Conservation (phyloP, 1,140 invertebrate genomes). For the Nasonia giraulti region DNA sequence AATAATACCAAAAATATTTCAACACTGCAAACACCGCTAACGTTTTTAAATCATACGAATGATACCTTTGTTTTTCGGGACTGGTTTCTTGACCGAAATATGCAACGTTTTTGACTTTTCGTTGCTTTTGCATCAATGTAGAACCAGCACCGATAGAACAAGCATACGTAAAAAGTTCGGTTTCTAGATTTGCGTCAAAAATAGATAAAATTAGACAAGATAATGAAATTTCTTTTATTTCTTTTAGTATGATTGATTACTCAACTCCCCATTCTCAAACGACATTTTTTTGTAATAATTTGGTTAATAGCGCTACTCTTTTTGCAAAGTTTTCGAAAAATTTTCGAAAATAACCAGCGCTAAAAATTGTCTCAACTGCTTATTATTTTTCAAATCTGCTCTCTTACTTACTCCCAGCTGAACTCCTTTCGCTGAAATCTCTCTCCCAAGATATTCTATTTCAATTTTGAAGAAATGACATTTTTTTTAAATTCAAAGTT, state of each 20-base stretch:
- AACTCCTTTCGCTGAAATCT: conserved; percentile 58
- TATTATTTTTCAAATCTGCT: conserved; percentile 36
- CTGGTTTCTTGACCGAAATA: conserved; percentile 63
- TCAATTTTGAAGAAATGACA: conserved; percentile 34
- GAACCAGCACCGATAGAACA: conserved; percentile 57
- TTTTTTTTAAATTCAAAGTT: neutral
- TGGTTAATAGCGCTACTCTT: conserved; percentile 57
- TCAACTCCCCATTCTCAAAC: conserved; percentile 23
- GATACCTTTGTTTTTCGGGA: conserved; percentile 51
- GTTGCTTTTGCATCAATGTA: conserved; percentile 58
- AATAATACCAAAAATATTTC: conserved; percentile 61
- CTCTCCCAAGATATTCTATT: conserved; percentile 57
- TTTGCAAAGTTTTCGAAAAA: conserved; percentile 60
- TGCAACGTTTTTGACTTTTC: conserved; percentile 29
- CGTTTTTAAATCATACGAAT: conserved; percentile 65
- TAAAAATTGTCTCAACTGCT: conserved; percentile 61
- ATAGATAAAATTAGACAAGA: conserved; percentile 40
- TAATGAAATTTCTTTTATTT: conserved; percentile 38
- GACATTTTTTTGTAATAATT: conserved; percentile 55
- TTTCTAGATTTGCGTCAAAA: conserved; percentile 51
- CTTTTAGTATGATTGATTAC: conserved; percentile 11
- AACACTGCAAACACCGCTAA: conserved; percentile 62
- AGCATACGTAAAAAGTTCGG: conserved; percentile 59
- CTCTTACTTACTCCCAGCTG: conserved; percentile 53
- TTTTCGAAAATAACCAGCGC: conserved; percentile 64